Percentiles rank a stretch among this genome's conserved stretches.
Conservation (phyloP, 2,797 vertebrate genomes). For the Sylvilagus floridanus region DNA sequence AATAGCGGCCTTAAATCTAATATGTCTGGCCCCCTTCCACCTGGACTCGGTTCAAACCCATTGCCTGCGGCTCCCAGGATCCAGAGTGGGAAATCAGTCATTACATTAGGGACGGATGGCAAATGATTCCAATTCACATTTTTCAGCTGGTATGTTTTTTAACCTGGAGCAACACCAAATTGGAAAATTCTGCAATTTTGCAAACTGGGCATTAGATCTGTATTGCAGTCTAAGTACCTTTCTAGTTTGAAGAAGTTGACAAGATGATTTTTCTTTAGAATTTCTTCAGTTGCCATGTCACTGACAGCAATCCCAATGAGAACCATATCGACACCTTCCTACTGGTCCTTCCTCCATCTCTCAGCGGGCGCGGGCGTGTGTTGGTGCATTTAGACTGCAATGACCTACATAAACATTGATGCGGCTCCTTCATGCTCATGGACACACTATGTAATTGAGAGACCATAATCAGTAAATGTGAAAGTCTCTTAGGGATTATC, state of each 20-base stretch:
- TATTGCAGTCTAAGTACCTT: constrained; percentile 82
- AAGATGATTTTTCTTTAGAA: constrained; percentile 76
- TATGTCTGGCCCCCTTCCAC: constrained; percentile 87
- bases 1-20: constrained; percentile 88
- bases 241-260: constrained; percentile 78
- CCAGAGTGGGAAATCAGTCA: constrained; percentile 88
- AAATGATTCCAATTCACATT: constrained; percentile 87
- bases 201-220: constrained; percentile 80
- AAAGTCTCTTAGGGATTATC: constrained; percentile 28
- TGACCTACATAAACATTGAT: constrained; percentile 67
- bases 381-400: constrained; percentile 49
- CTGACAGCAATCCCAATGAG: constrained; percentile 66
- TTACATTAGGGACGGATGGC: constrained; percentile 87
- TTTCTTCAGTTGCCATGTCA: constrained; percentile 77
- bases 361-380: neutral
- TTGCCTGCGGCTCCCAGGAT: constrained; percentile 86
- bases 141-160: constrained; percentile 86
- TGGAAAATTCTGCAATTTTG: constrained; percentile 86
- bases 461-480: constrained; percentile 55
- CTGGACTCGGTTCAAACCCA: constrained; percentile 86
- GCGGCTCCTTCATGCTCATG: constrained; percentile 60
- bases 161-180: constrained; percentile 86
- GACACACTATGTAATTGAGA: constrained; percentile 62
- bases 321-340: constrained; percentile 48
- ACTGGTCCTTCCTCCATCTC: constrained; percentile 58